phyloP scores from a whole-genome alignment of 2,797 vertebrate species.

The Eulemur albifrons region DNA sequence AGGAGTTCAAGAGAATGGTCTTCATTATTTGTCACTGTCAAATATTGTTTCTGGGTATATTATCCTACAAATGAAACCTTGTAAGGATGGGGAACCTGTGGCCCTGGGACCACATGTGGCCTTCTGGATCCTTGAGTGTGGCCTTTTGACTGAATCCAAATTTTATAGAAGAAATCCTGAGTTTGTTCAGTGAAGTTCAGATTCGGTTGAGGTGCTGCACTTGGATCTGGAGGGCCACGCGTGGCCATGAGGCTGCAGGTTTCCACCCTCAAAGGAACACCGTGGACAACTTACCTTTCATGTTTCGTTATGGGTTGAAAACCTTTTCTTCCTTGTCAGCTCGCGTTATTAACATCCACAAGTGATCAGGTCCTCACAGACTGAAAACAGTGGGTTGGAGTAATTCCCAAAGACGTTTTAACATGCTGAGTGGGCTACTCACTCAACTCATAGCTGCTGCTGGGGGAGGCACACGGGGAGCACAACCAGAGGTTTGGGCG shows the following conservation, averaged over 20 bases:
- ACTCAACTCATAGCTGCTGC: neutral
- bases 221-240: neutral
- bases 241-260: neutral
- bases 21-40: neutral
- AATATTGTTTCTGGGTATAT: neutral
- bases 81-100: neutral
- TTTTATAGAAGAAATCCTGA: too few relatives aligned
- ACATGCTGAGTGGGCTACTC: neutral
- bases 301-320: neutral
- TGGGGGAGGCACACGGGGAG: too few relatives aligned
- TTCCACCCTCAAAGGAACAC: neutral
- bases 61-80: neutral
- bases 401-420: neutral
- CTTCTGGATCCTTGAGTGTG: neutral
- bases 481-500: neutral
- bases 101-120: neutral
- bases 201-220: neutral
- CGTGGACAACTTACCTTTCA: neutral
- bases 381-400: neutral
- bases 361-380: neutral
- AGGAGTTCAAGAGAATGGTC: neutral
- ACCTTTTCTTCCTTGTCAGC: neutral
- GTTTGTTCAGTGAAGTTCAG: neutral
- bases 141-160: neutral
- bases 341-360: neutral